Evolutionary conservation across 2,888 invertebrate genomes (phyloP).

Genomic region (Noctua janthina): DNA sequence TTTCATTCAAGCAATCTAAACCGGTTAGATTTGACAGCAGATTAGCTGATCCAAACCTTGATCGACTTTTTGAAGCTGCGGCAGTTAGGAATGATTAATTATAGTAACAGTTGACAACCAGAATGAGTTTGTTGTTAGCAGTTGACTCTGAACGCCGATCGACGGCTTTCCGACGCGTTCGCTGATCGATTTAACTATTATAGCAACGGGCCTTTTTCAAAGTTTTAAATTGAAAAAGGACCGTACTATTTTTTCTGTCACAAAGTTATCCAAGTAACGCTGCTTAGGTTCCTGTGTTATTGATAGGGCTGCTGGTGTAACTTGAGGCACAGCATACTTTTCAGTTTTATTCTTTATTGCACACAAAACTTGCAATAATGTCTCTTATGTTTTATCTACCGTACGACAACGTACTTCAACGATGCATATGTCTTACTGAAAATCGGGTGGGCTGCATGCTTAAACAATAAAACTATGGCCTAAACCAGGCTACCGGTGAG

Average conservation of each 20-base stretch:
- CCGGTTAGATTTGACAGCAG: background rate
- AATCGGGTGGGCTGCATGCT: background rate
- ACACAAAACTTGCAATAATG: background rate
- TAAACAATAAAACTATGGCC: background rate
- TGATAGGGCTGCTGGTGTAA: background rate
- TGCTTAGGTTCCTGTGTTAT: background rate
- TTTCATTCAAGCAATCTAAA: slow-evolving; percentile 20
- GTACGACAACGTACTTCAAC: background rate
- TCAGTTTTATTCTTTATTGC: background rate
- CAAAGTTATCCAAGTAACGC: background rate
- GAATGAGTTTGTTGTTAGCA: slow-evolving; percentile 1
- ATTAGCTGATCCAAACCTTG: background rate
- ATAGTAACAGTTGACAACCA: background rate
- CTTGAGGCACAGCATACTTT: background rate
- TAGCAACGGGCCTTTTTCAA: background rate
- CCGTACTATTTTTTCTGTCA: too few species aligned
- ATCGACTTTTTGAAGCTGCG: background rate
- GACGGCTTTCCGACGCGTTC: background rate
- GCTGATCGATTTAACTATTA: background rate
- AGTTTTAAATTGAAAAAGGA: background rate
- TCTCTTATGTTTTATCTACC: background rate
- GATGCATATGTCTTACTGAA: background rate
- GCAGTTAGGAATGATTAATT: background rate
- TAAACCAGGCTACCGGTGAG: background rate
- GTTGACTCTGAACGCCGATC: background rate